Conservation (phyloP, 1,140 invertebrate species). For the Bathynomus jamesi region DNA sequence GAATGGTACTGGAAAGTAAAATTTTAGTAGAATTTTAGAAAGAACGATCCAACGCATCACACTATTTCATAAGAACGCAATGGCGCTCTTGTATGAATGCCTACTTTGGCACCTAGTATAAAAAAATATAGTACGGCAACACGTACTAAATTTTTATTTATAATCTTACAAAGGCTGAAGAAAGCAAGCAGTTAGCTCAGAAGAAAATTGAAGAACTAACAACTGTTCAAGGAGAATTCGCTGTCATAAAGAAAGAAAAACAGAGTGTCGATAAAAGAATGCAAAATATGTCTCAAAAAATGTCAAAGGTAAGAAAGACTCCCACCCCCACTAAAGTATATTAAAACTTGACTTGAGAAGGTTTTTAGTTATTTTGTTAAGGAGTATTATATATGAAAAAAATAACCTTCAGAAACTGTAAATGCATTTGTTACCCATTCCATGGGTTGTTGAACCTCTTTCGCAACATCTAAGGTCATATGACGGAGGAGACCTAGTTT, state of each 20-base stretch:
- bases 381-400: background rate
- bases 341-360: conserved; percentile 5
- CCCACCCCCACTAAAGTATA: background rate
- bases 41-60: background rate
- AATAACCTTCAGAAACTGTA: background rate
- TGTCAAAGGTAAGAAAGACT: conserved; percentile 51
- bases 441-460: no score
- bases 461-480: no score
- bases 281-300: conserved; percentile 58
- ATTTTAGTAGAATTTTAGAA: background rate
- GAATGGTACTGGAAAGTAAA: background rate
- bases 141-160: conserved; percentile 15
- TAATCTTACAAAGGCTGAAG: conserved; percentile 40
- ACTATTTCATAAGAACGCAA: background rate
- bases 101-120: background rate
- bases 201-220: conserved; percentile 42
- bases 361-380: background rate
- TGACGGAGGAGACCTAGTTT: no score
- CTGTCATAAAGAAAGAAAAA: conserved; percentile 32
- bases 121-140: background rate
- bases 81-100: background rate
- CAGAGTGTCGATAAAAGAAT: conserved; percentile 41
- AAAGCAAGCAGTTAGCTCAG: conserved; percentile 43
- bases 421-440: background rate
- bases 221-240: conserved; percentile 33